Conservation (phyloP, 2,888 invertebrate genomes). For the Hybos culiciformis region DNA sequence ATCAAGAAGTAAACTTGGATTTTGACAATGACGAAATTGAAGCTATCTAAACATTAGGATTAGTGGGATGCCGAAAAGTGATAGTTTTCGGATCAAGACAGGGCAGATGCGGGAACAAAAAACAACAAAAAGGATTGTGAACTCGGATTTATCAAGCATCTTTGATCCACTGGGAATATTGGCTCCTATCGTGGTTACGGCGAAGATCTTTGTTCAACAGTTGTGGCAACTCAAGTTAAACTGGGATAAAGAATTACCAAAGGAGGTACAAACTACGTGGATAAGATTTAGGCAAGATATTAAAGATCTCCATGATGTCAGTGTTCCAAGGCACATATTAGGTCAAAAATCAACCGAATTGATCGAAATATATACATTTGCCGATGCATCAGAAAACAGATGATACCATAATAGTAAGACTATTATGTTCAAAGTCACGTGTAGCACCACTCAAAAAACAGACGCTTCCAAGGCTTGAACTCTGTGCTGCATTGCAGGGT, state of each 20-base stretch:
- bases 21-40: too few relatives aligned
- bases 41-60: too few relatives aligned
- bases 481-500: conserved; percentile 8
- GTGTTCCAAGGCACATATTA: not conserved
- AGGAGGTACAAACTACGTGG: not conserved
- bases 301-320: not conserved
- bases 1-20: too few relatives aligned
- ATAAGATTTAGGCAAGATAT: not conserved
- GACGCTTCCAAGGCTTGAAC: conserved; percentile 7
- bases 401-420: too few relatives aligned
- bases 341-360: not conserved
- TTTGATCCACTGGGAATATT: conserved; percentile 9
- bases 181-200: conserved; percentile 2
- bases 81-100: too few relatives aligned
- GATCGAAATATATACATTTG: conserved; percentile 5
- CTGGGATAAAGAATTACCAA: not conserved
- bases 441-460: conserved; percentile 7
- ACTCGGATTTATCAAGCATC: conserved; percentile 4
- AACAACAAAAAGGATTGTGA: too few relatives aligned
- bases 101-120: too few relatives aligned
- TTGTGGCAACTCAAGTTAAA: conserved; percentile 3
- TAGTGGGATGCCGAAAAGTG: too few relatives aligned
- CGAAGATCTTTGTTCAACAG: conserved; percentile 5
- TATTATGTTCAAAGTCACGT: conserved; percentile 9
- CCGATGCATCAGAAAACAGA: conserved; percentile 3